Base-by-base conservation (phyloP, 2,113 vertebrate species). In the Xiphorhynchus elegans region DNA sequence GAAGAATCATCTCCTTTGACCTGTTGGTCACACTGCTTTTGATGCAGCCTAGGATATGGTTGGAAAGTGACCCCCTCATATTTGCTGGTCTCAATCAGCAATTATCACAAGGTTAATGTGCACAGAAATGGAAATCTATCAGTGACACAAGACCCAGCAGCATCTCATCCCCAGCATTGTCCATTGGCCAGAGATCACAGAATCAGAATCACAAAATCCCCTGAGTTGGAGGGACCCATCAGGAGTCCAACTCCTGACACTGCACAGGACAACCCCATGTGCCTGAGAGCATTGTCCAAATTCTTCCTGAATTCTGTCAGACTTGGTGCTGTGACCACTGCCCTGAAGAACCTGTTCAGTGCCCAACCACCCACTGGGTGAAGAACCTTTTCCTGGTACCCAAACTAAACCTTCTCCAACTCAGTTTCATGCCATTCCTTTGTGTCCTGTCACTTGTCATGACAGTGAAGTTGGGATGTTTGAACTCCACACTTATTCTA, bases 21-120 rank as follows among this genome's bases (percentile, higher is more conserved):
- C 40, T 35, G 25, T 7, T 49, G 70, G 29, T 3, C 29, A 17
- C 5, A 2, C 47, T 62, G 24, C 14, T 42, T 40, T 31, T 23
- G 55, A 7, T 18, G 20, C 40, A 55, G 53, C 17, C 25, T 47
- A 49, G 55, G 47, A 7, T 42, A 33, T 20, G 29, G 63, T 25
- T 31, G 31, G 47, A 2, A 17, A 69, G 55, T 13, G 18, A 25
- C 28, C 16, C 2, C 2, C 7, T 52, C 60, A 62, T 46, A 9
- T 1, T 23, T 26, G 49, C 7, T 25, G 59, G 62, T 81, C 23
- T 55, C 42, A 78, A 5, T 13, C 28, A 44, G 25, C 39, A 55
- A 7, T 35, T 20, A 29, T 33, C 25, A 11, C 1, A 2, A 53
- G 7, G 28, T 74, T n/a, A 26, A 67, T 37, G 16, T 1, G 2